phyloP scores from a whole-genome alignment of 1,140 invertebrate genomes.

The Drosophila ercepeae region DNA sequence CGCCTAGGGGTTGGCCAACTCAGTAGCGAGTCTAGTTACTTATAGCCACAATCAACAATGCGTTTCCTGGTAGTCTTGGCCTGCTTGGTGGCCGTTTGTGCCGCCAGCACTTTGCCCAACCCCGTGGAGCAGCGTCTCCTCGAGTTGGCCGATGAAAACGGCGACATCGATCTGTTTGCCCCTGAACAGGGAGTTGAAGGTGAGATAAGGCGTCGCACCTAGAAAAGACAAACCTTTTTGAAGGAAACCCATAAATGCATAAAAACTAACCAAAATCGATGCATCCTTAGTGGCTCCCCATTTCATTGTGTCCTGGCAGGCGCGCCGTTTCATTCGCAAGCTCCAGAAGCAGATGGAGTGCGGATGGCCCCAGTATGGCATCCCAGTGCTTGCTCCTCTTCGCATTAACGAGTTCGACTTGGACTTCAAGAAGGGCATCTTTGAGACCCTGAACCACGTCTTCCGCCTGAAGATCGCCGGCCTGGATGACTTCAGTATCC shows the following conservation, averaged over 20 bases:
- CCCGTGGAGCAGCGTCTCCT: constrained; percentile 58
- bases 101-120: constrained; percentile 62
- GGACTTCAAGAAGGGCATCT: constrained; percentile 62
- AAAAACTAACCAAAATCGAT: neutral
- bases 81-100: constrained; percentile 63
- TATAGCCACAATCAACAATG: constrained; percentile 55
- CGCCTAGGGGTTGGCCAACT: constrained; percentile 14
- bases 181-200: constrained; percentile 58
- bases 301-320: constrained; percentile 75
- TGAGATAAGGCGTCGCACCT: constrained; percentile 42
- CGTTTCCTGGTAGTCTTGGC: constrained; percentile 77
- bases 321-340: constrained; percentile 72
- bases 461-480: constrained; percentile 73
- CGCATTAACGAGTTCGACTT: constrained; percentile 60
- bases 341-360: constrained; percentile 76
- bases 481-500: constrained; percentile 69
- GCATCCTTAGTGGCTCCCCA: constrained; percentile 53
- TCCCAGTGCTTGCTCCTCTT: constrained; percentile 70
- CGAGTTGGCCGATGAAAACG: constrained; percentile 57
- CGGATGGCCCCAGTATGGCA: constrained; percentile 69
- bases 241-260: too few species aligned
- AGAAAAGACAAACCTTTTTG: too few species aligned
- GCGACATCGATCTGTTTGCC: constrained; percentile 63
- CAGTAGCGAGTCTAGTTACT: constrained; percentile 58
- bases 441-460: constrained; percentile 73